Percentiles rank a stretch among this genome's conserved stretches.
These are phyloP conservation scores for Erithacus rubecula DNA, from an alignment of 2,797 vertebrate genomes.

Conservation along the genomic window DNA sequence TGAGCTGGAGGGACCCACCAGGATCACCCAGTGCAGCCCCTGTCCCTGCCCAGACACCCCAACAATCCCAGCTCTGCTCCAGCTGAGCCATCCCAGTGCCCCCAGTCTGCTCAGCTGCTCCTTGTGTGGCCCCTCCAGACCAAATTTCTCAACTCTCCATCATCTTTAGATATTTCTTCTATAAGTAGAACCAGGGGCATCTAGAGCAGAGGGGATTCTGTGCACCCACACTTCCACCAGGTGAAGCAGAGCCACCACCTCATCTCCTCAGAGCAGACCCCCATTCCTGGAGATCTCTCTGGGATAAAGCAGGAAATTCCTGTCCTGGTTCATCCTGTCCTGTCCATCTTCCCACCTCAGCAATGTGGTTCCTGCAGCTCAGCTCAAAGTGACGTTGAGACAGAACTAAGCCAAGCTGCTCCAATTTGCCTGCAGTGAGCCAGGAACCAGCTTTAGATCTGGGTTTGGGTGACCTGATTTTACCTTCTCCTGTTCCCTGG, in stretches of 20 bases:
- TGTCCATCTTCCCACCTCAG: neutral
- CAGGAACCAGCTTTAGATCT: neutral
- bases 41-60: neutral
- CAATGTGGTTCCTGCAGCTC: neutral
- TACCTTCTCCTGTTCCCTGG: neutral
- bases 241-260: neutral
- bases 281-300: accelerated
- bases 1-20: neutral
- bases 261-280: accelerated
- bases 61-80: neutral
- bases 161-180: neutral
- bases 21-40: accelerated
- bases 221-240: accelerated
- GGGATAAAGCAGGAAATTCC: neutral
- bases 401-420: neutral
- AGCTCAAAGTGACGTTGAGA: neutral
- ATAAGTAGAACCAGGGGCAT: neutral
- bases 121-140: neutral
- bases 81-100: neutral
- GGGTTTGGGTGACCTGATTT: neutral
- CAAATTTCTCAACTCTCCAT: neutral
- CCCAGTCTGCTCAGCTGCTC: neutral
- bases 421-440: neutral
- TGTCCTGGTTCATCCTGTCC: neutral
- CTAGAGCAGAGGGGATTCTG: neutral